Percentiles rank a stretch among this genome's conserved stretches.
phyloP scores from a whole-genome alignment of 2,113 vertebrate species.

The Upupa epops region DNA sequence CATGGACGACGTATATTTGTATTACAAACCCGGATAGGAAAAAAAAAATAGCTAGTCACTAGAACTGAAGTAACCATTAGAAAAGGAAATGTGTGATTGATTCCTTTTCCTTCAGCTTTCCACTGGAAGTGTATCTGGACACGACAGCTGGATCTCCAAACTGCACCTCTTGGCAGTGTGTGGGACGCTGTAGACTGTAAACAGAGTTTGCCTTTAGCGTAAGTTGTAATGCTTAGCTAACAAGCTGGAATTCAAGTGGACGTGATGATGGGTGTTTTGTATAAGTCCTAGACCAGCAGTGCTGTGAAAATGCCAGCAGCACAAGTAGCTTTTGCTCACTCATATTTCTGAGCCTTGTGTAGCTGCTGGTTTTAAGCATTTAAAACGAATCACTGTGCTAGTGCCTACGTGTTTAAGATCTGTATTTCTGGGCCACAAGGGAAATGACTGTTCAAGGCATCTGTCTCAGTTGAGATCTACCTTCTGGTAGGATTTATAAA shows the following conservation, averaged over 20 bases:
- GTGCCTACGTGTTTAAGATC: background rate
- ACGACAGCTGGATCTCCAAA: constrained; percentile 18
- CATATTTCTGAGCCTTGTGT: background rate
- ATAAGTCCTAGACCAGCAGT: background rate
- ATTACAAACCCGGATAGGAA: background rate
- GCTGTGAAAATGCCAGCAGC: background rate
- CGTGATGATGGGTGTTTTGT: background rate
- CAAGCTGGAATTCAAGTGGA: background rate
- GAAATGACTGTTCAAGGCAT: constrained; percentile 32
- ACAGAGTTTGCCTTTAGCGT: background rate
- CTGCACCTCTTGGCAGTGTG: background rate
- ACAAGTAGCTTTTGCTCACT: background rate
- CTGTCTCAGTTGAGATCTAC: background rate
- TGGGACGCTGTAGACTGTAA: background rate
- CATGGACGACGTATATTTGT: background rate
- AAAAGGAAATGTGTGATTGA: background rate
- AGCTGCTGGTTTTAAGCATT: constrained; percentile 17
- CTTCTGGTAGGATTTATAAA: constrained; percentile 31
- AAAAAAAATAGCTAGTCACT: background rate
- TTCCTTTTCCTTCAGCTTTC: background rate
- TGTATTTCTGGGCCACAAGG: background rate
- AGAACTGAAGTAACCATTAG: background rate
- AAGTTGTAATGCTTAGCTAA: background rate
- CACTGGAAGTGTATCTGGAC: background rate
- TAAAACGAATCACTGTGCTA: constrained; percentile 27